Base-by-base conservation (phyloP, 2,888 invertebrate species). In the Trachelus stipa region DNA sequence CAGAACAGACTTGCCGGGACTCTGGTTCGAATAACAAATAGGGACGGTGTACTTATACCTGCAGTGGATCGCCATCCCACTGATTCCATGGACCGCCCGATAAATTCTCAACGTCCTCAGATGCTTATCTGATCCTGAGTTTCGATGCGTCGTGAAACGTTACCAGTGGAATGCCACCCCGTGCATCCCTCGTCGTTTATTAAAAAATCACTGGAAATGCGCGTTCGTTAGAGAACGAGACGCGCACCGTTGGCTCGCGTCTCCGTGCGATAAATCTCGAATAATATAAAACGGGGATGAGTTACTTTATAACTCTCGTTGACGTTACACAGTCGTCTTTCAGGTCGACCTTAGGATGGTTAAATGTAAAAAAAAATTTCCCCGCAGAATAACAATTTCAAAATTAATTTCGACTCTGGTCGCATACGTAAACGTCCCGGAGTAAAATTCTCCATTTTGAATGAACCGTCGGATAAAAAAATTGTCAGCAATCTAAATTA, bases 71-170 rank as follows among this genome's bases (percentile, higher is more conserved):
- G 84, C 83, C 83, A 84, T 84, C 83, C 84, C 83, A 87, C 86
- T 90, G 88, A 89, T 89, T 88, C 85, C 87, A 79, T 82, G 81
- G 83, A 84, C 87, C 85, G 86, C 85, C 56, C 87, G 87, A 89
- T 90, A 90, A 90, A 90, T 91, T 90, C 87, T 82, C 85, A 79
- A 83, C 86, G 85, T 88, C 85, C 85, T 83, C 84, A 87, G 90
- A 91, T 91, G 86, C 88, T 91, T 89, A 91, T 91, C 91, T 89
- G 87, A 88, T 88, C 84, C 82, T 81, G 85, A 88, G 82, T 88
- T 87, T 87, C 87, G 86, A 87, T 88, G 85, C 87, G 85, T 85
- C 81, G 85, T 85, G 86, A 86, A 88, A 85, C 85, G 84, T 87
- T 85, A 85, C 80, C 83, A 79, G 76, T 83, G 87, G 88, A 88